Conservation (phyloP, 2,888 invertebrate genomes). For the Abrostola tripartita region DNA sequence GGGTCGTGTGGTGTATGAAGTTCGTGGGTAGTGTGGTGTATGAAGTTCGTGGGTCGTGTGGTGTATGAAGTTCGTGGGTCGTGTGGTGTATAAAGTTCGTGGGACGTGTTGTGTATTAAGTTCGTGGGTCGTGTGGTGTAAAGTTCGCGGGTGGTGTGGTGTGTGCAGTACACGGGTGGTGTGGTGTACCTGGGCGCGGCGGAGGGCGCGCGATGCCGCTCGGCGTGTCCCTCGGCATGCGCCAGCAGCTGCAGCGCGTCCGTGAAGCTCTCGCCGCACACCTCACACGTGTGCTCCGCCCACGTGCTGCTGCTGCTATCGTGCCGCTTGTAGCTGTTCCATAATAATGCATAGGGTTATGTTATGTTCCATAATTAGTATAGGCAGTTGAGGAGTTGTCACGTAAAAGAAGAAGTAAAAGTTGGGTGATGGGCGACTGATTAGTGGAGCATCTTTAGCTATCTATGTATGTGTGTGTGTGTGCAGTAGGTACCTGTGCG, state of each 20-base stretch:
- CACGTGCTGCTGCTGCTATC: conserved; percentile 78
- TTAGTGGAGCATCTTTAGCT: too few species aligned
- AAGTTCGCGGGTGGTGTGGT: background rate
- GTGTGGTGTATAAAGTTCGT: background rate
- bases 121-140: background rate
- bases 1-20: too few species aligned
- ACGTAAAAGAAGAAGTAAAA: too few species aligned
- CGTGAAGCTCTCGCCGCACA: conserved; percentile 93
- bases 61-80: too few species aligned
- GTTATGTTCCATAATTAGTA: too few species aligned
- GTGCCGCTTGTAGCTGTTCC: conserved; percentile 79
- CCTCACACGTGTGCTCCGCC: conserved; percentile 91
- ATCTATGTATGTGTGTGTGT: too few species aligned
- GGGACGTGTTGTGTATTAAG: background rate
- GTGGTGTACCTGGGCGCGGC: conserved; percentile 52
- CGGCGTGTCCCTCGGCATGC: conserved; percentile 93
- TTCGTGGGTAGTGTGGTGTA: too few species aligned
- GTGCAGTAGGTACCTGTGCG: conserved; percentile 74
- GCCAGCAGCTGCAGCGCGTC: conserved; percentile 93
- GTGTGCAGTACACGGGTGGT: background rate
- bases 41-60: too few species aligned
- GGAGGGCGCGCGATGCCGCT: conserved; percentile 86
- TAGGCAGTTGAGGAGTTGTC: too few species aligned
- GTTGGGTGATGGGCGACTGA: too few species aligned
- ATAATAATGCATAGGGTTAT: background rate